Percentiles rank a stretch among this genome's conserved stretches.
These are phyloP conservation scores for Adineta ricciae DNA, from an alignment of 2,888 invertebrate genomes.

Conservation along the genomic window DNA sequence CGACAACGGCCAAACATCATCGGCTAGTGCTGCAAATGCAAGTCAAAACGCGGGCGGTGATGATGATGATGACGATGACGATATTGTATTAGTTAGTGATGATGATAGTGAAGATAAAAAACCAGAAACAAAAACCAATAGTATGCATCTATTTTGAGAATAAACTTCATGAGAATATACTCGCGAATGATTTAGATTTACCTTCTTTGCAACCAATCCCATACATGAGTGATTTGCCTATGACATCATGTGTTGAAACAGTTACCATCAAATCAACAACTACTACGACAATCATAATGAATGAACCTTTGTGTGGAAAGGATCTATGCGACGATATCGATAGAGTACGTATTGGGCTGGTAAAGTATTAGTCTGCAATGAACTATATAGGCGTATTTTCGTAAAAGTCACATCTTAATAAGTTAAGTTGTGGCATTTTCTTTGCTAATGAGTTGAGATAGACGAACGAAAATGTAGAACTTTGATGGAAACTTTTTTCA, in stretches of 20 bases:
- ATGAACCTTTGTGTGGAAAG: not conserved
- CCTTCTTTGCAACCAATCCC: not conserved
- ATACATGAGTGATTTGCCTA: not conserved
- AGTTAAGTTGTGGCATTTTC: no score
- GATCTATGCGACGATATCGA: not conserved
- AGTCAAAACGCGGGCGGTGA: not conserved
- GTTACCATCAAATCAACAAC: not conserved
- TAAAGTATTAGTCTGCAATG: no score
- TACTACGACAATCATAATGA: not conserved
- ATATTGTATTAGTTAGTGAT: conserved; percentile 7
- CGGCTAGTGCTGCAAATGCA: not conserved
- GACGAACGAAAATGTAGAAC: no score
- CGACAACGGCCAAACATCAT: not conserved
- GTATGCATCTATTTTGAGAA: not conserved
- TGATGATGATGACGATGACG: not conserved
- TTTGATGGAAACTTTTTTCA: no score
- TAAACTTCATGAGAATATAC: not conserved
- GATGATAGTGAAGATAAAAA: not conserved
- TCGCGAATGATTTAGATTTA: not conserved
- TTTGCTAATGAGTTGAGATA: no score
- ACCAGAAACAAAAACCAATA: not conserved
- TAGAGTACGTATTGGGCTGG: not conserved
- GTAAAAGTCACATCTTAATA: no score
- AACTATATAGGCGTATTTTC: no score
- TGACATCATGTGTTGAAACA: not conserved